A percentile compares a stretch with the other conserved stretches of the same genome.
These are phyloP conservation scores for Diplosoma virens DNA, from an alignment of 23 tunicate genomes.

Conservation along the genomic window DNA sequence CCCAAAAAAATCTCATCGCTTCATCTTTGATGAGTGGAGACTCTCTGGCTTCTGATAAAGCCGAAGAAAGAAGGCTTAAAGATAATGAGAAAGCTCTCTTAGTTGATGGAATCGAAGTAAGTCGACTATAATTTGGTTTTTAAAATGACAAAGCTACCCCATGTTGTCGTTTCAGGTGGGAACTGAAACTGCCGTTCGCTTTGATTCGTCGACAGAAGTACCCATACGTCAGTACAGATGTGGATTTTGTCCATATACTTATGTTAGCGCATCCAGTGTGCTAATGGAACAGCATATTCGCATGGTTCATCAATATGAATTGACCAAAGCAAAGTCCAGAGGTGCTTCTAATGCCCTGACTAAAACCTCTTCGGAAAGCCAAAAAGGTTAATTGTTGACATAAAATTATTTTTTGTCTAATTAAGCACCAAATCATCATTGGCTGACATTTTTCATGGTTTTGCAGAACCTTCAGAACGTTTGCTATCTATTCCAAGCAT, in stretches of 20 bases:
- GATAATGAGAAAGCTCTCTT: constrained; percentile 25
- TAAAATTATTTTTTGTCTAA: too few species aligned
- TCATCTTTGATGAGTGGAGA: constrained; percentile 34
- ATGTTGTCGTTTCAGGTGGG: constrained; percentile 42
- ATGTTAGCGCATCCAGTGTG: constrained; percentile 43
- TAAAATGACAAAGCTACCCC: not conserved
- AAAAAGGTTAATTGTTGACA: too few species aligned
- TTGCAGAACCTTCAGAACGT: constrained; percentile 42
- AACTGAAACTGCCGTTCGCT: constrained; percentile 24
- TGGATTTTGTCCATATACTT: constrained; percentile 70
- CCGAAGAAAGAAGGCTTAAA: not conserved
- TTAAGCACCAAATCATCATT: not conserved
- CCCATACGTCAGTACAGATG: constrained; percentile 63
- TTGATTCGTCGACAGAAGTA: constrained; percentile 31
- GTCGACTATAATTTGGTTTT: not conserved
- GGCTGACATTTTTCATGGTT: not conserved
- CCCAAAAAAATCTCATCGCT: constrained; percentile 53
- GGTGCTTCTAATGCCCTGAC: constrained; percentile 44
- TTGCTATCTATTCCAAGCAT: constrained; percentile 59
- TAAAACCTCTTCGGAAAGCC: not conserved
- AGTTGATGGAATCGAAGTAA: constrained; percentile 49
- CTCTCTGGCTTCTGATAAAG: too few species aligned
- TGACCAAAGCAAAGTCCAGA: constrained; percentile 51
- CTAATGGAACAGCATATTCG: constrained; percentile 76
- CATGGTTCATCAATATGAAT: constrained; percentile 44